Conservation (phyloP, 2,888 invertebrate genomes). For the Tiliacea citrago region DNA sequence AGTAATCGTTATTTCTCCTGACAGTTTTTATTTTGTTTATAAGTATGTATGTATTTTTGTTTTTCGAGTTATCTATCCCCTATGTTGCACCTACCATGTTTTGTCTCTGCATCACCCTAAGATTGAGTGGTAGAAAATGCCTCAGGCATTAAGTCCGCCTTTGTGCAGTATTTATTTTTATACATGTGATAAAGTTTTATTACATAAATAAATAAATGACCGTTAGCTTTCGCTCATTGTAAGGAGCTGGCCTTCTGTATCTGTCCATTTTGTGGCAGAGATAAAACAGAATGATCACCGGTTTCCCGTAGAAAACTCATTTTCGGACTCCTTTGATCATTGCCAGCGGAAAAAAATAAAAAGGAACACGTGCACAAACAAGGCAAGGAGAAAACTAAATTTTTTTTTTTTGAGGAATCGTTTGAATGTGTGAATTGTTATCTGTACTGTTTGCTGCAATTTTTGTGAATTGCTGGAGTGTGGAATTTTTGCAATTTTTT, state of each 20-base stretch:
- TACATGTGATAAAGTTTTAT: too few species aligned
- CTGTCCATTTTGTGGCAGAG: constrained; percentile 28
- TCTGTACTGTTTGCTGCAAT: constrained; percentile 27
- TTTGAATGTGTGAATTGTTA: constrained; percentile 46
- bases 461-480: constrained; percentile 1
- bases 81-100: too few species aligned
- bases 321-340: constrained; percentile 76
- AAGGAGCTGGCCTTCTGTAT: background rate
- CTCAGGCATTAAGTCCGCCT: too few species aligned
- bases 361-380: constrained; percentile 58
- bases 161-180: too few species aligned
- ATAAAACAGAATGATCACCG: constrained; percentile 67
- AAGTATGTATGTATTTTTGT: too few species aligned
- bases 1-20: too few species aligned
- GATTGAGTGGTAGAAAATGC: too few species aligned
- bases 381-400: constrained; percentile 44
- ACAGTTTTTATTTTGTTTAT: too few species aligned
- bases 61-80: too few species aligned
- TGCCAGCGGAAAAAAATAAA: constrained; percentile 67
- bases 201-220: too few species aligned
- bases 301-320: constrained; percentile 71
- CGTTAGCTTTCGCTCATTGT: background rate
- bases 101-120: too few species aligned
- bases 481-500: background rate
- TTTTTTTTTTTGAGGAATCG: constrained; percentile 34